A percentile compares a stretch with the other conserved stretches of the same genome.
phyloP scores from a whole-genome alignment of 2,888 invertebrate species.

The Spodoptera exigua region DNA sequence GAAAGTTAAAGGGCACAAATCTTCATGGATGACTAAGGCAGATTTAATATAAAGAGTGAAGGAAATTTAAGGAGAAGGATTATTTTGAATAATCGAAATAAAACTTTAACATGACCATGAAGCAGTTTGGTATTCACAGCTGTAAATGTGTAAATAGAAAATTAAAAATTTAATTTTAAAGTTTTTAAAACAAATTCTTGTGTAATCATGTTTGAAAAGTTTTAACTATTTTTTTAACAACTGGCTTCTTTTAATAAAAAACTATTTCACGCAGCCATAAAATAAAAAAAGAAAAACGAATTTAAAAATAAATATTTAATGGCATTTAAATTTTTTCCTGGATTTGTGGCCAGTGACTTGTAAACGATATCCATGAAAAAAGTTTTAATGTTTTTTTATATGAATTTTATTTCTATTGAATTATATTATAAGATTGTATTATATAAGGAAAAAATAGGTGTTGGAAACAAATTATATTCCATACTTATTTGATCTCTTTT shows the following conservation, averaged over 20 bases:
- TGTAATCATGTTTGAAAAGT: not conserved
- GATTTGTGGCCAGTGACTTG: constrained; percentile 1
- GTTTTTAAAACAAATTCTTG: not conserved
- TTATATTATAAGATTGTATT: no score
- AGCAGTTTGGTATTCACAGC: not conserved
- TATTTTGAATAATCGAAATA: no score
- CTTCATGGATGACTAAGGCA: no score
- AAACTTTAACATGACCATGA: no score
- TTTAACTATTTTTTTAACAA: not conserved
- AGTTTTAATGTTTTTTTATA: not conserved
- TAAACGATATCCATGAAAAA: not conserved
- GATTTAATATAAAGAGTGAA: no score
- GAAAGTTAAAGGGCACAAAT: no score
- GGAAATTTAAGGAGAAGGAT: no score
- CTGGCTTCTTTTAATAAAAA: constrained; percentile 6
- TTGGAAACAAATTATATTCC: no score
- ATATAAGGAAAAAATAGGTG: no score
- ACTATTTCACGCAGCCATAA: not conserved
- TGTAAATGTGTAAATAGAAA: not conserved
- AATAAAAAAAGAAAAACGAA: not conserved
- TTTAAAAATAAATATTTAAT: constrained; percentile 13
- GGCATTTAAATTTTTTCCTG: not conserved
- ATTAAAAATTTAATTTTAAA: not conserved
- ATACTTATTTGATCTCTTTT: no score
- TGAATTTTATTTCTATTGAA: not conserved